Evolutionary conservation across 2,113 vertebrate genomes (phyloP).

Genomic region (Cygnus buccinator): DNA sequence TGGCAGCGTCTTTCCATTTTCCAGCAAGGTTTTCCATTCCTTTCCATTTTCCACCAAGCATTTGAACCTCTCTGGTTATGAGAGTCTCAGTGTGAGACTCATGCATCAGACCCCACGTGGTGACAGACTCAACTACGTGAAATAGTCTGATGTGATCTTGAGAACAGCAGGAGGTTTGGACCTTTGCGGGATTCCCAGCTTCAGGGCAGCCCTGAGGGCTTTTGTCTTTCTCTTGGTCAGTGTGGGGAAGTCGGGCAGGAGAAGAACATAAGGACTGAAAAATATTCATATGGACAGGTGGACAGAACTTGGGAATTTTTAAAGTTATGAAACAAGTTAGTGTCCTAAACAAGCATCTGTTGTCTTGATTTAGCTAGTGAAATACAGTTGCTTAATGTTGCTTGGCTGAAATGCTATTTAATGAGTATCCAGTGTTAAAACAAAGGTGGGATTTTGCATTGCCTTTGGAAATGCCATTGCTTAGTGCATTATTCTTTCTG

Average conservation of each 20-base stretch:
- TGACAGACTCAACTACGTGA: neutral
- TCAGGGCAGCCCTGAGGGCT: neutral
- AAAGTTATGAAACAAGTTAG: neutral
- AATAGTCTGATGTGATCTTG: neutral
- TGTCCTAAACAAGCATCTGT: neutral
- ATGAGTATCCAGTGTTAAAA: neutral
- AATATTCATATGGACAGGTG: neutral
- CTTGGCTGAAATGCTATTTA: neutral
- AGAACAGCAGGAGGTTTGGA: neutral
- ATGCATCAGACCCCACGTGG: neutral
- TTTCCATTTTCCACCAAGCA: neutral
- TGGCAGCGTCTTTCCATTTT: neutral
- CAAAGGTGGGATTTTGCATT: neutral
- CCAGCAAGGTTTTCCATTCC: neutral
- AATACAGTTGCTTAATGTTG: neutral
- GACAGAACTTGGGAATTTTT: neutral
- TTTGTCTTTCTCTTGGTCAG: neutral
- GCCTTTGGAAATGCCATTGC: conserved; percentile 14
- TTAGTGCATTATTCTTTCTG: neutral
- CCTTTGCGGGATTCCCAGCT: neutral
- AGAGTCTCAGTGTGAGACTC: neutral
- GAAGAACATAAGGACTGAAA: neutral
- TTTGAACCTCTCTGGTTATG: neutral
- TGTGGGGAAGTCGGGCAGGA: neutral
- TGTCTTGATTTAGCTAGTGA: neutral